Conservation (phyloP, 2,113 vertebrate genomes). For the Bettongia penicillata region DNA sequence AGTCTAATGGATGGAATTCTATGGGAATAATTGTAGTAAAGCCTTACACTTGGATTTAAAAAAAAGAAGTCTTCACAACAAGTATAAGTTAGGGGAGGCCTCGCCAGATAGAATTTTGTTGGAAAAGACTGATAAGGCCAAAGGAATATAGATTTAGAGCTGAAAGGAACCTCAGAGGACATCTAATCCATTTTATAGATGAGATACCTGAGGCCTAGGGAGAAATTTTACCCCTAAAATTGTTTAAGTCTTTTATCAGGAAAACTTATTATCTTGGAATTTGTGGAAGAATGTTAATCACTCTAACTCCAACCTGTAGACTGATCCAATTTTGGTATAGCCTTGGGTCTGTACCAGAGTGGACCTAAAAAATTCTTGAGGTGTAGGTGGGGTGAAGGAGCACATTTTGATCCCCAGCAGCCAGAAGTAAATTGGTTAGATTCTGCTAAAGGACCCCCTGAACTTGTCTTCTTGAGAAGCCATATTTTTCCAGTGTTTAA, state of each 20-base stretch:
- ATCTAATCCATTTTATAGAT: not conserved
- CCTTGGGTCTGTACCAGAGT: not conserved
- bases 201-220: not conserved
- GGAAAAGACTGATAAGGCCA: not conserved
- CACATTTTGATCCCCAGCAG: not conserved
- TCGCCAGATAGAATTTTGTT: not conserved
- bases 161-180: not conserved
- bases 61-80: not conserved
- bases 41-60: not conserved
- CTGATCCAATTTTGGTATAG: not conserved
- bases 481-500: too few relatives aligned
- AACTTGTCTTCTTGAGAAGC: too few relatives aligned
- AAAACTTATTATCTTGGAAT: not conserved
- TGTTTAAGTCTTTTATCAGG: not conserved
- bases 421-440: not conserved
- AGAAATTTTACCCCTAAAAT: not conserved
- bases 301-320: not conserved
- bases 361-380: not conserved
- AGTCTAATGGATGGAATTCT: not conserved
- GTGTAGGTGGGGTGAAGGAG: not conserved
- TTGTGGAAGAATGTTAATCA: not conserved
- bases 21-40: not conserved
- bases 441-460: not conserved
- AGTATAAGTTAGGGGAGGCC: not conserved
- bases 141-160: not conserved